Conservation (phyloP, 1,140 invertebrate species). For the Ceratina australensis region DNA sequence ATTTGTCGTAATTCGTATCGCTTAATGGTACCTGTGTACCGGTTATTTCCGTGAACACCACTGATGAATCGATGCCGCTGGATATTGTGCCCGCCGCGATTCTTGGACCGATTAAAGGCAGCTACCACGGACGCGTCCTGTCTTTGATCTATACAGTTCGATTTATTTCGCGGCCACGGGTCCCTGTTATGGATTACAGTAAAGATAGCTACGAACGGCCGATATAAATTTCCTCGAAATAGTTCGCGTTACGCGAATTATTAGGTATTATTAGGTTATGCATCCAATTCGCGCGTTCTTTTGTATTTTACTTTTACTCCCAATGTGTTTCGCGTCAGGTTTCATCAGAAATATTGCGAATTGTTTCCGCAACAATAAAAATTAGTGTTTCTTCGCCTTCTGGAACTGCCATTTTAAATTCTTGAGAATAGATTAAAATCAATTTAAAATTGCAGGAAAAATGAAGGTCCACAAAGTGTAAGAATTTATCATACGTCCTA, state of each 20-base stretch:
- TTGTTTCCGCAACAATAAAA: too few relatives aligned
- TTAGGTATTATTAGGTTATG: too few relatives aligned
- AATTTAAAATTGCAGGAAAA: too few relatives aligned
- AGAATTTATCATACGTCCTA: too few relatives aligned
- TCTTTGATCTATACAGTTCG: conserved; percentile 33
- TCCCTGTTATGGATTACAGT: conserved; percentile 7
- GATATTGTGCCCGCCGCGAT: conserved; percentile 40
- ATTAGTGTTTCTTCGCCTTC: too few relatives aligned
- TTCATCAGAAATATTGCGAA: too few relatives aligned
- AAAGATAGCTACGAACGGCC: conserved; percentile 4
- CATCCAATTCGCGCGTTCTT: too few relatives aligned
- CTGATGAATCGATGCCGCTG: conserved; percentile 56
- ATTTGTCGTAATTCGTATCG: conserved; percentile 75
- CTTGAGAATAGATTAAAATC: too few relatives aligned
- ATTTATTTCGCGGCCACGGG: conserved; percentile 6
- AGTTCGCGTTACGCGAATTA: neutral
- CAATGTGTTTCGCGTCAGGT: too few relatives aligned
- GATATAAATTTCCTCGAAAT: neutral
- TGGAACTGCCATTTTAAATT: too few relatives aligned
- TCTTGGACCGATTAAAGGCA: conserved; percentile 32
- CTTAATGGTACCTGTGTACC: conserved; percentile 61
- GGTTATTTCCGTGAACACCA: conserved; percentile 60
- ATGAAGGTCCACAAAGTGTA: too few relatives aligned
- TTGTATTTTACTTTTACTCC: too few relatives aligned
- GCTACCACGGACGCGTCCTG: neutral